Evolutionary conservation across 2,888 invertebrate species (phyloP).

Genomic region (Rhingia rostrata): DNA sequence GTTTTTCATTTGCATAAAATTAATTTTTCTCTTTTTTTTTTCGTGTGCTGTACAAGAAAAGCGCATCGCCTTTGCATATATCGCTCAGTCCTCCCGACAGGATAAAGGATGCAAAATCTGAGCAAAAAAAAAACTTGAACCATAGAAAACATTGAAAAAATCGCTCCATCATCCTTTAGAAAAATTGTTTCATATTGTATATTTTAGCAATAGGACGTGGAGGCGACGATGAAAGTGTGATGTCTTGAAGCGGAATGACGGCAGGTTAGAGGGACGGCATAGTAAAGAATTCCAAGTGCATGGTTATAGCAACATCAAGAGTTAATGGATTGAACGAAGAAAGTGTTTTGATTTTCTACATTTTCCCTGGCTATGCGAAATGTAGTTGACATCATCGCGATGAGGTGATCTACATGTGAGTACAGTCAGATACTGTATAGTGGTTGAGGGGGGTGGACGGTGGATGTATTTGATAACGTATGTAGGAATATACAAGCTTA

Average conservation of each 20-base stretch:
- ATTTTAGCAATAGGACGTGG: conserved; percentile 38
- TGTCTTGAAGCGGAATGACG: conserved; percentile 31
- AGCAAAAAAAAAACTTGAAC: conserved; percentile 4
- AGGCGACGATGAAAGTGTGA: conserved; percentile 11
- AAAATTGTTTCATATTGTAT: conserved; percentile 47
- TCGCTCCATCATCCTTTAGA: conserved; percentile 52
- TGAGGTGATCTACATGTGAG: neutral
- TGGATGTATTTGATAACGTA: no score
- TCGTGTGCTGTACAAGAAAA: conserved; percentile 23
- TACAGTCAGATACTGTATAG: no score
- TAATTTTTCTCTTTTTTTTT: conserved; percentile 43
- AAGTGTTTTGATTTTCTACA: conserved; percentile 47
- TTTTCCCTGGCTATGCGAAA: neutral
- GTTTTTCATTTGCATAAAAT: conserved; percentile 70
- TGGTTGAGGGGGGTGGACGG: no score
- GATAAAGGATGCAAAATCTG: conserved; percentile 22
- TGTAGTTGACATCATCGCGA: neutral
- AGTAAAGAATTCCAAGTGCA: conserved; percentile 41
- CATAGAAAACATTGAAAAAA: conserved; percentile 10
- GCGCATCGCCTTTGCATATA: conserved; percentile 4
- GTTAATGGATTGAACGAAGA: conserved; percentile 65
- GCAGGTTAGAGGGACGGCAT: neutral
- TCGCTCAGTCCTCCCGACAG: neutral
- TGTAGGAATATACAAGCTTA: no score
- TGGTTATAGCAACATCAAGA: conserved; percentile 46